Evolutionary conservation across 2,113 vertebrate genomes (phyloP), one percentile per base, ranked within the genome.

Genomic region (Chroicocephalus ridibundus): DNA sequence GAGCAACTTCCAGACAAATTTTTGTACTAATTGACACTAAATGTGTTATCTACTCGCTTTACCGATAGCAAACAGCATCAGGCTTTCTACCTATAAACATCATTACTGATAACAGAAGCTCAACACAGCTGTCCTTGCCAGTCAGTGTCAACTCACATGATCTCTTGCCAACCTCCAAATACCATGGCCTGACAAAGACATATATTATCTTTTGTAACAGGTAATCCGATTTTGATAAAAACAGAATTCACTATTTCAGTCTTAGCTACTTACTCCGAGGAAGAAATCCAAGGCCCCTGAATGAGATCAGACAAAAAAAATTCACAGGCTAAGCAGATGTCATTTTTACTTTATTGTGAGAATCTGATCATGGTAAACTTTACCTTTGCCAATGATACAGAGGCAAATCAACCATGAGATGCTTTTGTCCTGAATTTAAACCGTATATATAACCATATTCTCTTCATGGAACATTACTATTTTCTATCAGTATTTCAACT

Each of bases 371-470:
- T 3, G 57, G 40, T 49, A 80, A 69, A 47, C 34, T 75, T 90
- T 12, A 46, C 20, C 32, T 90, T 49, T 80, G 76, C 18, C 80
- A 80, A 18, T 15, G 38, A 81, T 6, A 80, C 3, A 86, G 31
- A 78, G 38, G 17, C 38, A 32, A 71, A 51, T 77, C 74, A 89
- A 64, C 15, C 22, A 84, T 15, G 8, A 88, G 17, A 49, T 34
- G 31, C 26, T 60, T 91, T 51, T 79, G n/a, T 62, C 58, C 82
- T 78, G 76, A 74, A 90, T 81, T 86, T 92, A 83, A 94, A 52
- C 22, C 18, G 22, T 46, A 54, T 54, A 22, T 49, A 49, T 22
- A 94, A 52, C 22, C 18, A 25, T 42, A 54, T 54, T 86, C 54
- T 74, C n/a, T 81, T 83, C 22, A 77, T 24, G 40, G 25, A 88